Evolutionary conservation across 2,113 vertebrate species (phyloP).

Genomic region (Atlantisia rogersi): DNA sequence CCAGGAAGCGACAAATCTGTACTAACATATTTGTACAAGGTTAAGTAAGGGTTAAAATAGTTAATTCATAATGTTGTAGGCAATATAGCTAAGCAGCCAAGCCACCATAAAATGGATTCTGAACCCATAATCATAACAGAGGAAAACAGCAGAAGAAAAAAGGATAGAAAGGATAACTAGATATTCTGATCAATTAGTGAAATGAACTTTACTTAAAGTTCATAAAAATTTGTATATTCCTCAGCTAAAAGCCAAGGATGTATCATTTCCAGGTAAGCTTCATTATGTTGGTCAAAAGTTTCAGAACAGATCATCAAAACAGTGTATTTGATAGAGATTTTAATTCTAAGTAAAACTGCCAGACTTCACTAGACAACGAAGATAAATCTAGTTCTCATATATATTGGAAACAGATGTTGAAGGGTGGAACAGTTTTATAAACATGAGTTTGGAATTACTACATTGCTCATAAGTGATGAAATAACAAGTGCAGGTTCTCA

Average conservation of each 20-base stretch:
- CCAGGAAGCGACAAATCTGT: not conserved
- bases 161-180: not conserved
- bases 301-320: not conserved
- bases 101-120: not conserved
- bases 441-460: not conserved
- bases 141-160: not conserved
- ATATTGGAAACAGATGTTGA: constrained; percentile 16
- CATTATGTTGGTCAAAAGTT: not conserved
- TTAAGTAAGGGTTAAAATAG: not conserved
- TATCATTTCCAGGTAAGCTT: not conserved
- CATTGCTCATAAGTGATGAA: constrained; percentile 9
- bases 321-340: not conserved
- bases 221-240: not conserved
- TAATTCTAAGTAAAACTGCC: not conserved
- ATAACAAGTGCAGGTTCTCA: constrained; percentile 1
- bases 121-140: not conserved
- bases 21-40: not conserved
- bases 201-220: not conserved
- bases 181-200: not conserved
- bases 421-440: not conserved
- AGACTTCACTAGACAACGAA: not conserved
- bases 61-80: not conserved
- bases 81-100: not conserved
- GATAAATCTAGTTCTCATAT: not conserved
- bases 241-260: not conserved